Percentiles rank a stretch among this genome's conserved stretches.
phyloP scores from a whole-genome alignment of 1,140 invertebrate species.

The Sinonovacula constricta region DNA sequence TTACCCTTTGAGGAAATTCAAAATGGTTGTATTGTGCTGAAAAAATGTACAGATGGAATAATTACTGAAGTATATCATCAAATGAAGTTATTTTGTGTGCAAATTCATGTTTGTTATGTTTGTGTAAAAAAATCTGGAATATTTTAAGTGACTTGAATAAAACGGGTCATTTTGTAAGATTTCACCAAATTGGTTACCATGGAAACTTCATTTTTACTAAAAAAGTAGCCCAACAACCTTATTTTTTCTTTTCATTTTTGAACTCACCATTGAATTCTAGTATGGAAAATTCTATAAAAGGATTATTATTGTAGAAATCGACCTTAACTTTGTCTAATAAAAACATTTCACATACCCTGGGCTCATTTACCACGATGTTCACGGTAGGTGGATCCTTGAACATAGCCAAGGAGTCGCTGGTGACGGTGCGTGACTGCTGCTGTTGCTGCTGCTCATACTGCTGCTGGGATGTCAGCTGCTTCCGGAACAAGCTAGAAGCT shows the following conservation, averaged over 20 bases:
- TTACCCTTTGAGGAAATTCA: no score
- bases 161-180: neutral
- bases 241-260: no score
- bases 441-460: neutral
- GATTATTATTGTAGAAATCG: neutral
- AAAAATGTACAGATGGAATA: no score
- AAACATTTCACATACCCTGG: conserved; percentile 54
- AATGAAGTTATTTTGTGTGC: no score
- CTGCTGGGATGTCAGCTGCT: conserved; percentile 59
- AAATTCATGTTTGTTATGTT: no score
- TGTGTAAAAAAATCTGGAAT: no score
- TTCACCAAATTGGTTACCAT: neutral
- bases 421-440: neutral
- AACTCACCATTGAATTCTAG: neutral
- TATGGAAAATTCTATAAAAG: neutral
- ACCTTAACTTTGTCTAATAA: neutral
- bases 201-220: neutral
- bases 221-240: neutral
- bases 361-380: conserved; percentile 64
- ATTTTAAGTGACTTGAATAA: no score
- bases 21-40: no score
- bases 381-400: conserved; percentile 22
- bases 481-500: conserved; percentile 70
- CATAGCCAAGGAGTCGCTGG: neutral
- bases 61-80: no score